A percentile compares a stretch with the other conserved stretches of the same genome.
These are phyloP conservation scores for Taeniopygia guttata DNA, from an alignment of 2,797 vertebrate species.

Conservation along the genomic window DNA sequence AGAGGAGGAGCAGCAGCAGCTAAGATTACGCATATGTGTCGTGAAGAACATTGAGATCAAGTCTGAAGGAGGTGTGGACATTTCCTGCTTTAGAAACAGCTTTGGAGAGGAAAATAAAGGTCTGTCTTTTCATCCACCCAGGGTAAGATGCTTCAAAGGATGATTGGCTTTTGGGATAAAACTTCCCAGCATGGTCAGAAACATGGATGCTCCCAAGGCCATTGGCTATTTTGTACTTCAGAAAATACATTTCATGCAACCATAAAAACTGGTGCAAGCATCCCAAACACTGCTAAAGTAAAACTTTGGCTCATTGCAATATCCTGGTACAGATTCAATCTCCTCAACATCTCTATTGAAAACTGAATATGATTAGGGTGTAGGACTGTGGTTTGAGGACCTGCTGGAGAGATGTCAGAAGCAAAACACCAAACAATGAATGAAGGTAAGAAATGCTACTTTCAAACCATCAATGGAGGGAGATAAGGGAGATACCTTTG, in stretches of 20 bases:
- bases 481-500: not conserved
- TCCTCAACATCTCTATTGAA: not conserved
- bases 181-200: not conserved
- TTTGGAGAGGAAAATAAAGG: slow-evolving; percentile 3
- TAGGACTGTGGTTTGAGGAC: not conserved
- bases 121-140: not conserved
- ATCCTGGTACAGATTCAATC: not conserved
- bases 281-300: not conserved
- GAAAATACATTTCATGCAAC: not conserved
- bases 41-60: slow-evolving; percentile 1
- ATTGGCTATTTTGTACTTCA: not conserved
- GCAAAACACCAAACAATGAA: not conserved
- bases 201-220: not conserved
- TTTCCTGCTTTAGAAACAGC: slow-evolving; percentile 28
- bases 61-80: slow-evolving; percentile 17
- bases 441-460: not conserved
- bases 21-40: not conserved
- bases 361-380: not conserved
- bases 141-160: not conserved
- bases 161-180: not conserved
- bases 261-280: not conserved
- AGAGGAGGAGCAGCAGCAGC: not conserved
- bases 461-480: not conserved
- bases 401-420: not conserved
- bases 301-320: not conserved